Conservation (phyloP, 2,797 vertebrate genomes). For the Fistularia commersonii region DNA sequence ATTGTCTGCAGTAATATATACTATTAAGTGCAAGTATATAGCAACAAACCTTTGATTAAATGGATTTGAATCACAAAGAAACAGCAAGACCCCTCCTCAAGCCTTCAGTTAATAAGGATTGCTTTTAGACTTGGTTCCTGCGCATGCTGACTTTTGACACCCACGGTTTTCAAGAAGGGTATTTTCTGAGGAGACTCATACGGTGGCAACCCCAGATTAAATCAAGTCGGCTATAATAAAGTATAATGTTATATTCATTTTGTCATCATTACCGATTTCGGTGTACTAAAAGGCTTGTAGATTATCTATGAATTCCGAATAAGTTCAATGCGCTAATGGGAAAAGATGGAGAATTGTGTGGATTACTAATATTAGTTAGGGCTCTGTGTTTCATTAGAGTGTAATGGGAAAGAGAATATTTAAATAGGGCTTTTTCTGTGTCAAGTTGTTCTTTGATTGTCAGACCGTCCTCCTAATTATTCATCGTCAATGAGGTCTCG, state of each 20-base stretch:
- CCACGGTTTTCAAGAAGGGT: constrained; percentile 63
- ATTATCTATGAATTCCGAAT: constrained; percentile 75
- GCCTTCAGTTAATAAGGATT: constrained; percentile 72
- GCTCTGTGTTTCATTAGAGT: constrained; percentile 65
- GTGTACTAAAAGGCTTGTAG: constrained; percentile 67
- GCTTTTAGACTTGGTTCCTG: constrained; percentile 71
- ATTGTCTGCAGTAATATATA: constrained; percentile 80
- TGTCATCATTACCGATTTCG: constrained; percentile 73
- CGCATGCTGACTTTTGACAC: constrained; percentile 73
- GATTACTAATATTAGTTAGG: constrained; percentile 71
- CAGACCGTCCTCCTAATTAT: constrained; percentile 41
- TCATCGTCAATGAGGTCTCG: constrained; percentile 35
- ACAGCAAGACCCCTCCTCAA: constrained; percentile 75
- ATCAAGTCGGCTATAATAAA: constrained; percentile 75
- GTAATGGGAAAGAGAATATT: constrained; percentile 56
- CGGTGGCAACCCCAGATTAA: constrained; percentile 69
- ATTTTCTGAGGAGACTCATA: constrained; percentile 69
- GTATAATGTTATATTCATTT: constrained; percentile 76
- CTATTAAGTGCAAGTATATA: constrained; percentile 79
- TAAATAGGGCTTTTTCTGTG: constrained; percentile 38
- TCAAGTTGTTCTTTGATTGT: constrained; percentile 61
- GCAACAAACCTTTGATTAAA: constrained; percentile 86
- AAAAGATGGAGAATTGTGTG: constrained; percentile 55
- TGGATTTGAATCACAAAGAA: constrained; percentile 84
- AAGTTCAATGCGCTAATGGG: constrained; percentile 70